These are phyloP conservation scores for Aptenodytes patagonicus DNA, from an alignment of 2,113 vertebrate genomes.

Conservation along the genomic window DNA sequence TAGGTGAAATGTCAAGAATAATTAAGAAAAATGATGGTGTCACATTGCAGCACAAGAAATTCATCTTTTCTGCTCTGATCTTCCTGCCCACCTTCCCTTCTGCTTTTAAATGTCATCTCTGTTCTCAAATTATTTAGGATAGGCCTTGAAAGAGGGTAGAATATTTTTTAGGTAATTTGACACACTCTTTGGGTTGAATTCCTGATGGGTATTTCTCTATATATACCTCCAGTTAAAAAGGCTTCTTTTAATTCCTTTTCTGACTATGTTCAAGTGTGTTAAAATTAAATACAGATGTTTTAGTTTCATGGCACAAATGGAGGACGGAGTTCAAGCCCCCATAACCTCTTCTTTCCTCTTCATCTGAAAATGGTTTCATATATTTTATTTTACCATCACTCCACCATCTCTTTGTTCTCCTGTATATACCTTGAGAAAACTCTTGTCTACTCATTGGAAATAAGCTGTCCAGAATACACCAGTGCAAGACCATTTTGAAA, in stretches of 20 bases:
- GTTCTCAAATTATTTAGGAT: slow-evolving; percentile 61
- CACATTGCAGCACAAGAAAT: slow-evolving; percentile 64
- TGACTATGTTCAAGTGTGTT: not conserved
- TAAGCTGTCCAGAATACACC: not conserved
- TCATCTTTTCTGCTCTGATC: slow-evolving; percentile 52
- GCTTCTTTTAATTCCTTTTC: not conserved
- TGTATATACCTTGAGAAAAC: not conserved
- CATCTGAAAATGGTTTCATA: not conserved
- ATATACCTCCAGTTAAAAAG: not conserved
- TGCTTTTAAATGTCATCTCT: slow-evolving; percentile 62
- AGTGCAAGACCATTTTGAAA: not conserved
- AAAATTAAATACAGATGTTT: not conserved
- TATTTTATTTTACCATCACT: not conserved
- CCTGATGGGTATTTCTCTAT: not conserved
- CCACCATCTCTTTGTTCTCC: not conserved
- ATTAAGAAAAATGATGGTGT: slow-evolving; percentile 73
- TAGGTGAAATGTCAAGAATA: slow-evolving; percentile 71
- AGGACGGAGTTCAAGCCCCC: not conserved
- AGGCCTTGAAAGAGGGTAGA: slow-evolving; percentile 44
- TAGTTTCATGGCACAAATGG: not conserved
- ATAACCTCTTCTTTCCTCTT: not conserved
- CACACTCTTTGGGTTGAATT: slow-evolving; percentile 17
- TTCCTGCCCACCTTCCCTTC: slow-evolving; percentile 49
- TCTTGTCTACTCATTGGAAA: not conserved
- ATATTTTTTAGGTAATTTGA: slow-evolving; percentile 56